phyloP scores from a whole-genome alignment of 2,113 vertebrate genomes.

The Mustela nigripes region DNA sequence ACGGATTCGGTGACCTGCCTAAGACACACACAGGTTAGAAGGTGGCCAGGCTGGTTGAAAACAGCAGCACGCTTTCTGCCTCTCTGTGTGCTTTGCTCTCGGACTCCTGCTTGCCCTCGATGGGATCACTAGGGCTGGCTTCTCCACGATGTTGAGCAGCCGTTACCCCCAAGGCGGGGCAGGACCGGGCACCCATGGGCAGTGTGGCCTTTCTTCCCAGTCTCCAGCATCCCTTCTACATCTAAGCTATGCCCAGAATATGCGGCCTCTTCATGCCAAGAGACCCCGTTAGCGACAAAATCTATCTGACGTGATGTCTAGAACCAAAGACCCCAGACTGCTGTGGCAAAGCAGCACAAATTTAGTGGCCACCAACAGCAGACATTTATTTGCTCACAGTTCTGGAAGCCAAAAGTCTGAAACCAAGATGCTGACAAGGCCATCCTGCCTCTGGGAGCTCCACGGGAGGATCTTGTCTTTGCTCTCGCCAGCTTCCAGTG shows the following conservation, averaged over 20 bases:
- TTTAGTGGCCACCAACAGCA: not conserved
- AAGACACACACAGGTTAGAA: not conserved
- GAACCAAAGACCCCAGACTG: not conserved
- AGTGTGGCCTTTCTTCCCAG: not conserved
- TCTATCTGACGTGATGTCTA: accelerated
- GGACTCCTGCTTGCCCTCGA: not conserved
- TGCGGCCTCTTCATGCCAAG: not conserved
- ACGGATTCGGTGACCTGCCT: not conserved
- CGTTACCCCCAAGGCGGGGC: accelerated
- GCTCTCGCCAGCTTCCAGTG: accelerated
- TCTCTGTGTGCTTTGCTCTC: not conserved
- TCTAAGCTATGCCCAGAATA: not conserved
- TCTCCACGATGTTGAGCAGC: not conserved
- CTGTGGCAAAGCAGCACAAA: not conserved
- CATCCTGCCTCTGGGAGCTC: accelerated
- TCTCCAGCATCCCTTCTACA: not conserved
- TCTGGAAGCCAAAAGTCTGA: not conserved
- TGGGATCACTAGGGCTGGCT: not conserved
- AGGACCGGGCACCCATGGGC: accelerated
- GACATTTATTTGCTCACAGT: not conserved
- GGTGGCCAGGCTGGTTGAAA: too few relatives aligned
- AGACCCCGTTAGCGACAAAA: not conserved
- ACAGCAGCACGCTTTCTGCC: not conserved
- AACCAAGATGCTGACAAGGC: not conserved
- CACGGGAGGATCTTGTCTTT: too few relatives aligned